Evolutionary conservation across 2,113 vertebrate genomes (phyloP).

Genomic region (Gallinago media): DNA sequence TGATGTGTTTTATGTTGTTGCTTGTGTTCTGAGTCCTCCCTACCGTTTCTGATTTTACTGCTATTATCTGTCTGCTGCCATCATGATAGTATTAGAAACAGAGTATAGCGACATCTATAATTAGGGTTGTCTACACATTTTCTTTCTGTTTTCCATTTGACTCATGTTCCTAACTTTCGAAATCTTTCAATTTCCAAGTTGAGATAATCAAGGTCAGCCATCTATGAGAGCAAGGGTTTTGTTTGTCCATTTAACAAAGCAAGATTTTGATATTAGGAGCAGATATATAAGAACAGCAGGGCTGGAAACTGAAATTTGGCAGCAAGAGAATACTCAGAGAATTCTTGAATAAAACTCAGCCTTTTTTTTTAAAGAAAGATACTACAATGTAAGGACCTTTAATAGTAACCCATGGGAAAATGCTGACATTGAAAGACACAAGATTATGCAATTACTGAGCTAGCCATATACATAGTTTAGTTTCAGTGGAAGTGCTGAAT

Average conservation of each 20-base stretch:
- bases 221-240: neutral
- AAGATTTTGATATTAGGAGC: neutral
- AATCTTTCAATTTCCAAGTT: neutral
- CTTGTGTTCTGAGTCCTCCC: conserved; percentile 8
- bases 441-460: neutral
- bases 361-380: neutral
- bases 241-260: neutral
- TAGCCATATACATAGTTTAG: neutral
- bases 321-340: neutral
- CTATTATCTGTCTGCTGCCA: conserved; percentile 51
- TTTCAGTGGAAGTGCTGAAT: neutral
- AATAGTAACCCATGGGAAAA: neutral
- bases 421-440: neutral
- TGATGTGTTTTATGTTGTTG: conserved; percentile 44
- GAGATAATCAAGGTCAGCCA: neutral
- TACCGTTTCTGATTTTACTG: conserved; percentile 51
- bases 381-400: neutral
- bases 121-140: conserved; percentile 27
- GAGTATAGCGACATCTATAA: conserved; percentile 5
- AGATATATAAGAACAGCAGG: neutral
- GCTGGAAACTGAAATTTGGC: neutral
- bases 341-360: rapidly evolving
- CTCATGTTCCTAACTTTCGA: neutral
- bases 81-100: neutral
- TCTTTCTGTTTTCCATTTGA: neutral